Evolutionary conservation across 2,797 vertebrate species (phyloP).

Genomic region (Falco columbarius): DNA sequence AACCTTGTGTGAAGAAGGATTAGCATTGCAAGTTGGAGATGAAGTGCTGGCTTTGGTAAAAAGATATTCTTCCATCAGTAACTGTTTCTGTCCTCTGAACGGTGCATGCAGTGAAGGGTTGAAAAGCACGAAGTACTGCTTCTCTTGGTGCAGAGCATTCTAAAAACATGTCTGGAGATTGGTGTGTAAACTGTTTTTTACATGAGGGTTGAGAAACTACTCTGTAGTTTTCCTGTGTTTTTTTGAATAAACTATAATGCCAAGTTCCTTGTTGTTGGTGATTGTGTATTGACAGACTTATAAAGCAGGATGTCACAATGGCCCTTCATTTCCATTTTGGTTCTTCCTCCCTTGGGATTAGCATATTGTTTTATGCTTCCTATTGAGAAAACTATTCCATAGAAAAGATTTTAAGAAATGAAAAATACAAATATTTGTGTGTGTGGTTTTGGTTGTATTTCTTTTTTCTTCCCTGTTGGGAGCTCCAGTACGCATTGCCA

Average conservation of each 20-base stretch:
- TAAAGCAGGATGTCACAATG: slow-evolving; percentile 54
- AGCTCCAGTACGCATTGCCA: background rate
- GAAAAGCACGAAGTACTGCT: background rate
- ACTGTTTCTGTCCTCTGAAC: background rate
- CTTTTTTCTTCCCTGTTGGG: background rate
- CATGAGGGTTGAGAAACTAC: background rate
- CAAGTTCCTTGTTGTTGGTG: slow-evolving; percentile 34
- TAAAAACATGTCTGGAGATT: background rate
- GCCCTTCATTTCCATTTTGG: slow-evolving; percentile 58
- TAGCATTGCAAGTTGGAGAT: background rate
- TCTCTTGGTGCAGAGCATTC: background rate
- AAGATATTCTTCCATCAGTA: background rate
- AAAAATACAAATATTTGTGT: slow-evolving; percentile 38
- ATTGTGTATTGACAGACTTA: slow-evolving; percentile 17
- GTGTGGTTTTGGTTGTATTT: no score
- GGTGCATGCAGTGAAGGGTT: background rate
- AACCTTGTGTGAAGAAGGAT: background rate
- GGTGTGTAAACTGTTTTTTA: background rate
- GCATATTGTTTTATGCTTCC: slow-evolving; percentile 63
- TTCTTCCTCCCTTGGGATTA: slow-evolving; percentile 57
- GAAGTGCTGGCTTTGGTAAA: background rate
- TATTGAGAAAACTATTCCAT: slow-evolving; percentile 20
- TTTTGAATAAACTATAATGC: background rate
- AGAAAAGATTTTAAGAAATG: background rate
- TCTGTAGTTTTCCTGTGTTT: background rate